A percentile compares a stretch with the other conserved stretches of the same genome.
Evolutionary conservation across 2,888 invertebrate species (phyloP).

Genomic region (Tenthredo distinguenda): DNA sequence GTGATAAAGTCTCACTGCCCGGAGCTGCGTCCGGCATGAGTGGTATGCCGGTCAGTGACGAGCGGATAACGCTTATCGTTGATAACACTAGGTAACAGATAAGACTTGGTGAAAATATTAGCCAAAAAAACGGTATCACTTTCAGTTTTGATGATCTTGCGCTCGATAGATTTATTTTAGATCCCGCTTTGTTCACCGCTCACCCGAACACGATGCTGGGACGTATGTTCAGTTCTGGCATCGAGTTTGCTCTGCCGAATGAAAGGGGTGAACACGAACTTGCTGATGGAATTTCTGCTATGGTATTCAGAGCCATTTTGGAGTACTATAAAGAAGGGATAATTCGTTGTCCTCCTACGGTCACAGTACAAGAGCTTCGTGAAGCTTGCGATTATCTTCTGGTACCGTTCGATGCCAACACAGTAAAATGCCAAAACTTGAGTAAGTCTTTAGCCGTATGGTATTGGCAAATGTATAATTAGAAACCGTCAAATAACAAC

Average conservation of each 20-base stretch:
- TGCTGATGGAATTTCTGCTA: slow-evolving; percentile 97
- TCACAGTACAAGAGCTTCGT: slow-evolving; percentile 96
- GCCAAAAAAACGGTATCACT: not conserved
- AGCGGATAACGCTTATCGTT: slow-evolving; percentile 95
- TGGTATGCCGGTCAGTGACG: slow-evolving; percentile 81
- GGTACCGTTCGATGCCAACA: slow-evolving; percentile 97
- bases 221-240: slow-evolving; percentile 97
- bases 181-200: slow-evolving; percentile 94
- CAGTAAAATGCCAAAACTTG: slow-evolving; percentile 97
- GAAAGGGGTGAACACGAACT: slow-evolving; percentile 98
- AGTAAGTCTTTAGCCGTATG: slow-evolving; percentile 81
- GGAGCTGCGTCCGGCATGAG: slow-evolving; percentile 77
- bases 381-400: slow-evolving; percentile 99
- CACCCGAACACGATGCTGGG: slow-evolving; percentile 99
- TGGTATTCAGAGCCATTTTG: slow-evolving; percentile 95
- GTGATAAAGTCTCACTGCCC: slow-evolving; percentile 70
- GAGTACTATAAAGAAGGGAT: slow-evolving; percentile 96
- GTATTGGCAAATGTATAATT: not conserved
- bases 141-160: not conserved
- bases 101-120: not conserved
- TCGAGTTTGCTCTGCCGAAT: slow-evolving; percentile 96
- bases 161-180: slow-evolving; percentile 87
- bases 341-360: slow-evolving; percentile 96
- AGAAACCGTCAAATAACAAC: not conserved
- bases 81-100: slow-evolving; percentile 88